Conservation (phyloP, 2,113 vertebrate genomes). For the Lasiurus cinereus region DNA sequence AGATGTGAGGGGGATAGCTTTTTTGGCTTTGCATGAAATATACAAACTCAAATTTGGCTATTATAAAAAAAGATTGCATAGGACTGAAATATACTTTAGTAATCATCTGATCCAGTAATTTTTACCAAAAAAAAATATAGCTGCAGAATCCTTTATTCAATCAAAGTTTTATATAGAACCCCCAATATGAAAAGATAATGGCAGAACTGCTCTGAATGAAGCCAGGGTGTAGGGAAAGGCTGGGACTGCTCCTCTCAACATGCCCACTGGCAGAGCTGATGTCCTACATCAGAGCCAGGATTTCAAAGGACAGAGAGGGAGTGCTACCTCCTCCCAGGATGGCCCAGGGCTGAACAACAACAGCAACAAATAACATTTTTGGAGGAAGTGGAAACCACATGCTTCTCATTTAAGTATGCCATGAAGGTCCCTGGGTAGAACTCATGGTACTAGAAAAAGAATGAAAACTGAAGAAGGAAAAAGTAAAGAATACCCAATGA, state of each 20-base stretch:
- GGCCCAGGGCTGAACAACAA: neutral
- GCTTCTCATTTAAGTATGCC: neutral
- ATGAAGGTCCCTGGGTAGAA: neutral
- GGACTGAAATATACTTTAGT: neutral
- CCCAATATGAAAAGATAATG: constrained; percentile 56
- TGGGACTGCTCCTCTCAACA: neutral
- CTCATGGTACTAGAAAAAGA: neutral
- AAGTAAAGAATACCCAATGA: constrained; percentile 19
- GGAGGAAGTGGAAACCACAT: neutral
- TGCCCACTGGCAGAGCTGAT: neutral
- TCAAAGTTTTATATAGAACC: constrained; percentile 38
- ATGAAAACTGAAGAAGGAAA: constrained; percentile 29
- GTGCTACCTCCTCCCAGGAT: neutral
- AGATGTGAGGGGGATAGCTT: neutral
- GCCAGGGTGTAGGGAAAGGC: neutral
- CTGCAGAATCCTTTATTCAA: constrained; percentile 13
- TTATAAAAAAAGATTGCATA: neutral
- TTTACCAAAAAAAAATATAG: neutral
- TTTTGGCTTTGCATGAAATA: constrained; percentile 1
- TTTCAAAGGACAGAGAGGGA: neutral
- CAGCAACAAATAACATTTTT: neutral
- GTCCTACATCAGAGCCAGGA: neutral
- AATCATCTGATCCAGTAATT: constrained; percentile 16
- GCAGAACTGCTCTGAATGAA: constrained; percentile 23
- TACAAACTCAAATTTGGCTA: constrained; percentile 3